phyloP scores from a whole-genome alignment of 2,797 vertebrate genomes.

The Epinephelus awoara region DNA sequence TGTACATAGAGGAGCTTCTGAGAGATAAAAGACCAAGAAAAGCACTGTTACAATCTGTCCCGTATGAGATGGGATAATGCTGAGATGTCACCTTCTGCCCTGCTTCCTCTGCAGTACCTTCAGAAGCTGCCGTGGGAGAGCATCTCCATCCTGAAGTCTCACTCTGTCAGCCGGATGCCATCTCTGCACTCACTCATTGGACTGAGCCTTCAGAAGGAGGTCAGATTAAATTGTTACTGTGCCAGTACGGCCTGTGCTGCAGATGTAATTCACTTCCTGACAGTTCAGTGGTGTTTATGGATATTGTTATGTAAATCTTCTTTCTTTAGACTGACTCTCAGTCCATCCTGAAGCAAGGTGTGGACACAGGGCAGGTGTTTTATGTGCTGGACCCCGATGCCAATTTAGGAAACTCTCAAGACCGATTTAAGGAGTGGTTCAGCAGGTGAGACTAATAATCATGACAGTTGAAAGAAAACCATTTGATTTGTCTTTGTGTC shows the following conservation, averaged over 20 bases:
- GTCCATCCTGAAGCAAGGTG: constrained; percentile 85
- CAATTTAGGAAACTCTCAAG: constrained; percentile 90
- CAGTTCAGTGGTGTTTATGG: background rate
- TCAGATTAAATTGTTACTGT: constrained; percentile 44
- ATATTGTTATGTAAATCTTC: constrained; percentile 8
- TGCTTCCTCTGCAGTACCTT: constrained; percentile 84
- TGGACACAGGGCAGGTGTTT: constrained; percentile 88
- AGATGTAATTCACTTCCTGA: background rate
- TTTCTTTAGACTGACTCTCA: constrained; percentile 68
- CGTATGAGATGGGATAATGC: background rate
- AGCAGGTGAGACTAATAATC: constrained; percentile 75
- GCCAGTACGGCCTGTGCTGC: background rate
- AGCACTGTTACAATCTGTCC: background rate
- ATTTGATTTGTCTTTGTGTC: background rate
- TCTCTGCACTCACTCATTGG: constrained; percentile 91
- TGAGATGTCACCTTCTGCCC: background rate
- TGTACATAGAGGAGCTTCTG: background rate
- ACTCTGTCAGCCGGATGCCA: constrained; percentile 91
- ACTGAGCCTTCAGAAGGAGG: constrained; percentile 86
- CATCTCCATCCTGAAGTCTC: constrained; percentile 82
- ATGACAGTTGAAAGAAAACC: background rate
- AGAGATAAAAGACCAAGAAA: background rate
- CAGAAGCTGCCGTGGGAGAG: constrained; percentile 96
- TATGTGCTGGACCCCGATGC: constrained; percentile 93
- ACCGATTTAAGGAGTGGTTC: constrained; percentile 91